phyloP scores from a whole-genome alignment of 2,797 vertebrate species.

The Oreochromis grahami region DNA sequence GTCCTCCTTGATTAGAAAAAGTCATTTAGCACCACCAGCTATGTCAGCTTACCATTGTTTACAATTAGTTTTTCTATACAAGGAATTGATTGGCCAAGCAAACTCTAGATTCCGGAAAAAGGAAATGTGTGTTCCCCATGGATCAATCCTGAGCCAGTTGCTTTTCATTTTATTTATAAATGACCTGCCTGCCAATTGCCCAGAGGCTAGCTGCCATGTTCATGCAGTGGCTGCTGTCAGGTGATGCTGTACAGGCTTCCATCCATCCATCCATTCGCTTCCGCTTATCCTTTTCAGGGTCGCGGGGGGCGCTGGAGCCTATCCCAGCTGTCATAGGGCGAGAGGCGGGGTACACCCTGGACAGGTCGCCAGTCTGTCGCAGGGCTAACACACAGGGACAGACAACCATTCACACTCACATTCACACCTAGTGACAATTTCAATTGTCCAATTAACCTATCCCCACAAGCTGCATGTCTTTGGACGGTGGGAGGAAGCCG shows the following conservation, averaged over 20 bases:
- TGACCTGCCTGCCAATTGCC: neutral
- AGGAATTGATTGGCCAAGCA: neutral
- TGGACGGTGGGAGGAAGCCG: too few relatives aligned
- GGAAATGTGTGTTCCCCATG: neutral
- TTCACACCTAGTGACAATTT: too few relatives aligned
- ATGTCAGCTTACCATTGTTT: neutral
- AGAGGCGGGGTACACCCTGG: too few relatives aligned
- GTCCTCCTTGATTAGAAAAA: neutral
- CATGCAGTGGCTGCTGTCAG: neutral
- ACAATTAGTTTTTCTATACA: rapidly evolving
- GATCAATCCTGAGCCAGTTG: neutral
- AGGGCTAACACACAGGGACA: too few relatives aligned
- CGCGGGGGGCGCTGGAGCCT: too few relatives aligned
- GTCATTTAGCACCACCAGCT: neutral
- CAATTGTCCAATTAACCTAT: too few relatives aligned
- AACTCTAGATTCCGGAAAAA: neutral
- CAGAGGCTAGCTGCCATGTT: neutral
- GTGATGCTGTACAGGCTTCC: neutral
- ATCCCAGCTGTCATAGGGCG: too few relatives aligned
- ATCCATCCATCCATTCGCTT: too few relatives aligned
- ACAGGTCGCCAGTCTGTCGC: too few relatives aligned
- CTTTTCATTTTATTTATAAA: neutral
- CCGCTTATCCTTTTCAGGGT: too few relatives aligned
- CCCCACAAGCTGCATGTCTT: too few relatives aligned
- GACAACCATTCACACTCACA: too few relatives aligned